These are phyloP conservation scores for Chascanopsetta lugubris DNA, from an alignment of 2,113 vertebrate species.

Conservation along the genomic window DNA sequence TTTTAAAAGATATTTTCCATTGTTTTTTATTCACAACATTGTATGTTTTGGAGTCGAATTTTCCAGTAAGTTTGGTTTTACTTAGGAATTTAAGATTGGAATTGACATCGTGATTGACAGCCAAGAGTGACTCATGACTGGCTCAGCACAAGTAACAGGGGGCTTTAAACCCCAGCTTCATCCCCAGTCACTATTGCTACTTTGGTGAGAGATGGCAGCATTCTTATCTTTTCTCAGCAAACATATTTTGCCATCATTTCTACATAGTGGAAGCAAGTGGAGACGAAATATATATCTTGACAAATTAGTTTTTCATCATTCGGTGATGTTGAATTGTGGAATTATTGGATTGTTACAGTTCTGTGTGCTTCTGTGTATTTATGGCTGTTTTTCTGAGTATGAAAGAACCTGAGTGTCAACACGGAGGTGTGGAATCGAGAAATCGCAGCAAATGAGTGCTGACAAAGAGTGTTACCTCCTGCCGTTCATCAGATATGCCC, in stretches of 20 bases:
- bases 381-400: not conserved
- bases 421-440: slow-evolving; percentile 3
- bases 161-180: not conserved
- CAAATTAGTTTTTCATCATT: not conserved
- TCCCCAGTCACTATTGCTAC: not conserved
- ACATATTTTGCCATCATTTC: no score
- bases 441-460: slow-evolving; percentile 21
- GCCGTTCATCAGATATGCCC: slow-evolving; percentile 81
- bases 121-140: no score
- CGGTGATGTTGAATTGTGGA: not conserved
- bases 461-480: slow-evolving; percentile 83
- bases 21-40: no score
- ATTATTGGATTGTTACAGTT: not conserved
- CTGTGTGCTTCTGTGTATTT: not conserved
- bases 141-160: no score
- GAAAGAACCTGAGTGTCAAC: slow-evolving; percentile 12
- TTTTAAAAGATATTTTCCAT: no score
- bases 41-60: no score
- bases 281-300: not conserved
- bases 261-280: no score
- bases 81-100: no score
- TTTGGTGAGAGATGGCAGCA: no score
- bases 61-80: no score
- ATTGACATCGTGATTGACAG: no score
- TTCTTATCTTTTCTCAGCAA: no score